A percentile compares a stretch with the other conserved stretches of the same genome.
Conservation (phyloP, 2,888 invertebrate genomes). For the Macropis europaea region DNA sequence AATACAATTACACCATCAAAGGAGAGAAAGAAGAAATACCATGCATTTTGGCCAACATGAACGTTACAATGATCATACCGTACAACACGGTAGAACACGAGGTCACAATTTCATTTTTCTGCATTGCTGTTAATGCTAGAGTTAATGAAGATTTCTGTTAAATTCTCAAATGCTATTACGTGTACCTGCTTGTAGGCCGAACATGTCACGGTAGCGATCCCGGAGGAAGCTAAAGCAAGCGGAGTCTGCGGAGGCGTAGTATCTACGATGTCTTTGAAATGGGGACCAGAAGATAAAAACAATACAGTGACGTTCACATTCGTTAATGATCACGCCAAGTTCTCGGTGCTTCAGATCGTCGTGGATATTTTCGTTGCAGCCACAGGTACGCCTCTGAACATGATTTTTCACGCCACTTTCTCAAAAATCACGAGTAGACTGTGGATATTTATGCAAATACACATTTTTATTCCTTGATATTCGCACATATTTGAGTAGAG, state of each 20-base stretch:
- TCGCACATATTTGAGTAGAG: too few relatives aligned
- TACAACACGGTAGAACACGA: not conserved
- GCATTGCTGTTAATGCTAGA: not conserved
- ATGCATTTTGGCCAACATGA: slow-evolving; percentile 23
- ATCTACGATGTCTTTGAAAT: slow-evolving; percentile 21
- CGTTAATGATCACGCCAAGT: slow-evolving; percentile 40
- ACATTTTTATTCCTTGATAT: too few relatives aligned
- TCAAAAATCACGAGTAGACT: too few relatives aligned
- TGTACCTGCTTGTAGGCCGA: too few relatives aligned
- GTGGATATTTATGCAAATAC: too few relatives aligned
- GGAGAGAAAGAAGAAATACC: not conserved
- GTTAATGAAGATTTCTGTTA: not conserved
- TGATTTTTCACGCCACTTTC: too few relatives aligned
- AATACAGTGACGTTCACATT: slow-evolving; percentile 52
- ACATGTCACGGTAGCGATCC: not conserved
- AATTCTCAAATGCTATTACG: too few relatives aligned
- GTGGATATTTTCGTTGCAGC: slow-evolving; percentile 41
- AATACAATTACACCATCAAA: too few relatives aligned
- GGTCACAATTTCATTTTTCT: not conserved
- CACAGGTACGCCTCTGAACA: slow-evolving; percentile 39
- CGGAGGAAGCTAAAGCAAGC: accelerated
- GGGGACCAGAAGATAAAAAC: not conserved
- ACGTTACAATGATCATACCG: not conserved
- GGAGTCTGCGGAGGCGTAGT: slow-evolving; percentile 10
- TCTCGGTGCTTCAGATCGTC: slow-evolving; percentile 49